A percentile compares a stretch with the other conserved stretches of the same genome.
Conservation (phyloP, 2,888 invertebrate genomes). For the Phytoseiulus persimilis region DNA sequence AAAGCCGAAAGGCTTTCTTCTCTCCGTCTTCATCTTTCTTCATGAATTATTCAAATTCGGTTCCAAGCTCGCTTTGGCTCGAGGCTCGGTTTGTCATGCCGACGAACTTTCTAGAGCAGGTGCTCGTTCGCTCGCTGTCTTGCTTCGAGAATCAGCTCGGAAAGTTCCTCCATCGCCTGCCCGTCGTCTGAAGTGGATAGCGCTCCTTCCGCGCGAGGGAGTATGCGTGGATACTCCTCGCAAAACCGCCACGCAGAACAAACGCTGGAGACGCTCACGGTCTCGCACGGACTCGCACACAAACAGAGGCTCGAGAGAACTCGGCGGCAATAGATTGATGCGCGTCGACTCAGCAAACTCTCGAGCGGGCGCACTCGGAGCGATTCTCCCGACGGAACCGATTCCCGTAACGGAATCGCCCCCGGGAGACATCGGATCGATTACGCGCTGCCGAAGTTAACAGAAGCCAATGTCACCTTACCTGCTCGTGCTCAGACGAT, state of each 20-base stretch:
- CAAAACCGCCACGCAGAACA: neutral
- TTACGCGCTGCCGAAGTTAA: too few relatives aligned
- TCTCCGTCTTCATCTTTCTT: neutral
- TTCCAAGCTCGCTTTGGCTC: too few relatives aligned
- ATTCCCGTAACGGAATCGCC: too few relatives aligned
- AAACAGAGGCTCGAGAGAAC: too few relatives aligned
- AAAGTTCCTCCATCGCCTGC: neutral
- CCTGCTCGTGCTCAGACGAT: neutral
- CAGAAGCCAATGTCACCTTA: too few relatives aligned
- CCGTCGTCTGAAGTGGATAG: neutral
- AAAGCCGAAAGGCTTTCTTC: neutral
- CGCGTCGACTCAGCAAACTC: too few relatives aligned
- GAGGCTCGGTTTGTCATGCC: neutral
- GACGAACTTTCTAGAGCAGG: neutral
- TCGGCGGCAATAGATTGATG: too few relatives aligned
- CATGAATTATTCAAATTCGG: conserved; percentile 1
- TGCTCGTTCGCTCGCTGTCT: neutral
- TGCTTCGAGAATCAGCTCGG: neutral
- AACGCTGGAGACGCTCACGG: neutral
- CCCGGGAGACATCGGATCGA: too few relatives aligned
- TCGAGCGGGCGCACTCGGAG: too few relatives aligned
- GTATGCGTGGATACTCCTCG: neutral
- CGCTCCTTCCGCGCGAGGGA: neutral
- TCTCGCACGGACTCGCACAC: too few relatives aligned
- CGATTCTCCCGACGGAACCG: too few relatives aligned